Evolutionary conservation across 2,888 invertebrate species (phyloP), one percentile per base, ranked within the genome.

Genomic region (Phania funesta): DNA sequence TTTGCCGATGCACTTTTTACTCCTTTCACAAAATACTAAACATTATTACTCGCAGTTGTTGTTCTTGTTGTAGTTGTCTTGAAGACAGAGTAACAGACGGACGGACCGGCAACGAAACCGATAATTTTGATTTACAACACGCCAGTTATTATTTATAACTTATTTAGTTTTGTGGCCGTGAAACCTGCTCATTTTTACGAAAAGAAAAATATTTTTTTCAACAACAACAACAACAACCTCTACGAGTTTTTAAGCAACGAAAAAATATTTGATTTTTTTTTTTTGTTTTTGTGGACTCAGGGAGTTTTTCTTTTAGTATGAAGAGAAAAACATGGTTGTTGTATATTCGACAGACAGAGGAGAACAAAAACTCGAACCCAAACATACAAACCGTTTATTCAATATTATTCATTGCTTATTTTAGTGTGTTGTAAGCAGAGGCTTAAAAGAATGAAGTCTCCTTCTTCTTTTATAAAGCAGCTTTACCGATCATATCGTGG

Each of bases 101-200:
- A 26, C 60, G n/a, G 65, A 65, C 41, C 11, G 38, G 46, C 32
- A 86, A 84, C 85, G 84, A 84, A 90, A 88, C 89, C 87, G 89
- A 90, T 90, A 90, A 91, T 90, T 90, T 91, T 90, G 91, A 90
- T 90, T 91, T 90, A 91, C 90, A 89, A 87, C 89, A 89, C 87
- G 89, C 88, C 90, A 89, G 90, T 90, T 90, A 90, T 91, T 91
- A 90, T 90, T 90, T 90, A 90, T 90, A 91, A 90, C 90, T 90
- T 91, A 91, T 88, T 90, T 90, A 83, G 82, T 77, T 71, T 77
- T 74, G 84, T 67, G 79, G 82, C 80, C 82, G 70, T 79, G 76
- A 74, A 82, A 80, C 75, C 78, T 78, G 78, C 58, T 70, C 68
- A 70, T 67, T 78, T 74, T 56, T 18, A 41, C 5, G 24, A 65